Conservation (phyloP, 2,113 vertebrate species). For the Podarcis cretensis region DNA sequence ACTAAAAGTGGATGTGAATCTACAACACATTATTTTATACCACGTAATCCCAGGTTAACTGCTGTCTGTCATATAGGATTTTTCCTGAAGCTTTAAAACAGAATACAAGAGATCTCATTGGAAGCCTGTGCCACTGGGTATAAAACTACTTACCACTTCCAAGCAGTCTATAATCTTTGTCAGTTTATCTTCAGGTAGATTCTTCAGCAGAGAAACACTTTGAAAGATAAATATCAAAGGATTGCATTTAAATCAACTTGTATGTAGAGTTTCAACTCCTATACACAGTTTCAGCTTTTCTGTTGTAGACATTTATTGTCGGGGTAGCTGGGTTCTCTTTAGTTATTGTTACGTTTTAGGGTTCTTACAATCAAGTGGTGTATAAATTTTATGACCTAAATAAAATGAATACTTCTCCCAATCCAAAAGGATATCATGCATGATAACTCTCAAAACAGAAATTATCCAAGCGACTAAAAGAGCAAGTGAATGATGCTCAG, state of each 20-base stretch:
- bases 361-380: too few species aligned
- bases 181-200: conserved; percentile 91
- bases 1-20: not conserved
- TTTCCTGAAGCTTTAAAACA: not conserved
- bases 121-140: not conserved
- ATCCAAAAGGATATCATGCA: not conserved
- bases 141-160: conserved; percentile 85
- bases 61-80: not conserved
- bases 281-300: not conserved
- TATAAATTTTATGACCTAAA: too few species aligned
- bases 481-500: not conserved
- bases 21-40: not conserved
- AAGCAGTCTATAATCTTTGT: conserved; percentile 92
- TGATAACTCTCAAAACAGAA: not conserved
- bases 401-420: too few species aligned
- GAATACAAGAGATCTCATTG: not conserved
- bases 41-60: not conserved
- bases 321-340: not conserved
- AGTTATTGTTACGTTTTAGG: too few species aligned
- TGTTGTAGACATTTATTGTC: not conserved
- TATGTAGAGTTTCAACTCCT: not conserved
- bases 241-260: not conserved
- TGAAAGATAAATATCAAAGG: conserved; percentile 40
- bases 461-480: not conserved
- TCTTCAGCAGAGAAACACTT: conserved; percentile 90